Conservation (phyloP, 2,888 invertebrate species). For the Melanostoma mellinum region DNA sequence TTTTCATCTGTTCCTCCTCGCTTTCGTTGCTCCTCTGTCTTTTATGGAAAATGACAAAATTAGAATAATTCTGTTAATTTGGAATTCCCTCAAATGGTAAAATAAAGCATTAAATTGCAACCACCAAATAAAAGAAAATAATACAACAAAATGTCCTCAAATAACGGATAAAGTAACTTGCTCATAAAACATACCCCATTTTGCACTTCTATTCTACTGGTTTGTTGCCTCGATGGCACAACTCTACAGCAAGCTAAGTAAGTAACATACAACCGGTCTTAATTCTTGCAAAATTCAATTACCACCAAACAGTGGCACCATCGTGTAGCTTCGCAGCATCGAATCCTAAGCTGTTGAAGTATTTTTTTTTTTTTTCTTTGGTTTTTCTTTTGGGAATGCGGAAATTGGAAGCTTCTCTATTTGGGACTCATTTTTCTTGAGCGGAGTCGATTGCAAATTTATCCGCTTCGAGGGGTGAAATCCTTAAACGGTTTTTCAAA, state of each 20-base stretch:
- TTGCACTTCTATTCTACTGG: not conserved
- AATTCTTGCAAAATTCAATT: conserved; percentile 66
- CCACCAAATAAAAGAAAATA: conserved; percentile 57
- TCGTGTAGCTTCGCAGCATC: not conserved
- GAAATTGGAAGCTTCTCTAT: conserved; percentile 37
- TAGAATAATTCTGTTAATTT: conserved; percentile 55
- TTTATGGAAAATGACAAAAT: conserved; percentile 39
- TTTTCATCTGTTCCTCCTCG: not conserved
- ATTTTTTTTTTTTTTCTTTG: not conserved
- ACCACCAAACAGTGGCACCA: conserved; percentile 26
- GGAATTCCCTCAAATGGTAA: conserved; percentile 45
- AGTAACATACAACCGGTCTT: conserved; percentile 46
- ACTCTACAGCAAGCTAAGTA: conserved; percentile 7
- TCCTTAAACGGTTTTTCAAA: conserved; percentile 62
- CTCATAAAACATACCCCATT: conserved; percentile 50
- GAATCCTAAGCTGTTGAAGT: no score
- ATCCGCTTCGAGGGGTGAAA: conserved; percentile 41
- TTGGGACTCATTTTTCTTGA: conserved; percentile 22
- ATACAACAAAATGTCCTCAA: conserved; percentile 40
- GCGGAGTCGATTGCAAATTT: conserved; percentile 62
- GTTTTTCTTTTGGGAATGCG: conserved; percentile 5
- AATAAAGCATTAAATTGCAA: conserved; percentile 63
- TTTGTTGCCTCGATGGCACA: conserved; percentile 6
- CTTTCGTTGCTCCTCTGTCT: not conserved
- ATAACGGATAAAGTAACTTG: conserved; percentile 41